A percentile compares a stretch with the other conserved stretches of the same genome.
phyloP scores from a whole-genome alignment of 2,113 vertebrate species.

The Trematomus loennbergii region DNA sequence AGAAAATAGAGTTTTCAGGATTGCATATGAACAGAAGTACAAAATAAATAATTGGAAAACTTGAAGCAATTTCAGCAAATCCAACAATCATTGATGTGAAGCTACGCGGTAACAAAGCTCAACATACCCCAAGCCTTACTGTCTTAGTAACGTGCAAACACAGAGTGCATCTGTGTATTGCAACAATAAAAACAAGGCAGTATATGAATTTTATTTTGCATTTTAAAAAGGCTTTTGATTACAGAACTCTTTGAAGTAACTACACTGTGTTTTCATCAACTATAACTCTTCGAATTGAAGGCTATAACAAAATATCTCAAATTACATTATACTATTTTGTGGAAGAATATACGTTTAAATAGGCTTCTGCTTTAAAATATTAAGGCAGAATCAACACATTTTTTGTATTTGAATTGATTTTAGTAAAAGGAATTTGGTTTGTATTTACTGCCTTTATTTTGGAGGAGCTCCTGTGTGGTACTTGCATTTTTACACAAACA shows the following conservation, averaged over 20 bases:
- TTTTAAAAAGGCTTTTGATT: conserved; percentile 8
- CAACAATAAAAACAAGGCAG: neutral
- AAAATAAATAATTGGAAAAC: conserved; percentile 13
- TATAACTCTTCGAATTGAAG: neutral
- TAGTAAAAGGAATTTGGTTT: neutral
- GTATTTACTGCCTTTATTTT: neutral
- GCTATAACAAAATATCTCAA: neutral
- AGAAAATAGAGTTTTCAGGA: conserved; percentile 12
- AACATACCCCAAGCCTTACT: neutral
- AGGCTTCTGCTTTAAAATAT: conserved; percentile 5
- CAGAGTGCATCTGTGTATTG: neutral
- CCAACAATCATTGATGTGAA: conserved; percentile 40
- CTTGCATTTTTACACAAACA: neutral
- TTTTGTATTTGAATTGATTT: neutral
- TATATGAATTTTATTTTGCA: neutral
- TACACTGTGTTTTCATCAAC: conserved; percentile 16
- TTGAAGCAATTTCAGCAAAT: conserved; percentile 14
- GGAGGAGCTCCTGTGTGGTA: neutral
- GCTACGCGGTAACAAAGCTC: conserved; percentile 20
- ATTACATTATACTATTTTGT: neutral
- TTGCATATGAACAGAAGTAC: neutral
- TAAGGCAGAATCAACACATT: neutral
- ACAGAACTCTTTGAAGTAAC: conserved; percentile 10
- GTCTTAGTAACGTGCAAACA: conserved; percentile 27
- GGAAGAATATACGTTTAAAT: neutral